A percentile compares a stretch with the other conserved stretches of the same genome.
Evolutionary conservation across 1,140 invertebrate genomes (phyloP).

Genomic region (Apis dorsata): DNA sequence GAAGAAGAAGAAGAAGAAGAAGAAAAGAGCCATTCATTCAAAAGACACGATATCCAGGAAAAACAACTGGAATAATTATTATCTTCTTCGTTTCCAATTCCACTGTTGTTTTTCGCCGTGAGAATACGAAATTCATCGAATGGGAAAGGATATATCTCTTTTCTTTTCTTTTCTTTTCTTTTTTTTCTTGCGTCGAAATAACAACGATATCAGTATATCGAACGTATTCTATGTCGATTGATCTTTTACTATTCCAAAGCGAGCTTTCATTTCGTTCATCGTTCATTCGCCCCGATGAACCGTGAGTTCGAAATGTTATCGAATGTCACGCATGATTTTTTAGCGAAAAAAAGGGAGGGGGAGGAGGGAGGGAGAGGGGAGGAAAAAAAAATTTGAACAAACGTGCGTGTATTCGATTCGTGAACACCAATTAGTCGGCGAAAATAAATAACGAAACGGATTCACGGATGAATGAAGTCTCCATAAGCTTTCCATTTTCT

Average conservation of each 20-base stretch:
- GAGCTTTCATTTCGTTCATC: not conserved
- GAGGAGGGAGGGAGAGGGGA: no score
- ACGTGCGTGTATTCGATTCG: not conserved
- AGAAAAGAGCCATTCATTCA: constrained; percentile 28
- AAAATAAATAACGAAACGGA: constrained; percentile 23
- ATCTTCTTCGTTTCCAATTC: constrained; percentile 29
- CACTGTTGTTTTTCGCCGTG: not conserved
- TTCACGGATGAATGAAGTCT: not conserved
- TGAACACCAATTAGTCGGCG: constrained; percentile 24
- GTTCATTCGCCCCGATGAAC: constrained; percentile 9
- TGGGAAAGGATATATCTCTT: not conserved
- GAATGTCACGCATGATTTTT: not conserved
- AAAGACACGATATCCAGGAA: constrained; percentile 2
- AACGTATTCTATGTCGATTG: not conserved
- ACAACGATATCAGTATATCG: not conserved
- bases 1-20: constrained; percentile 30
- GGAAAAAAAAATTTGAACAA: not conserved
- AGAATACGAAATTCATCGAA: not conserved
- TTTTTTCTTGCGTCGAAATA: not conserved
- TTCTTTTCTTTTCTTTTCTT: not conserved
- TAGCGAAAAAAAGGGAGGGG: not conserved
- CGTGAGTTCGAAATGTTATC: constrained; percentile 1
- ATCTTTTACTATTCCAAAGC: not conserved
- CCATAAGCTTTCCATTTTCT: not conserved
- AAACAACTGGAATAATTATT: constrained; percentile 45